Evolutionary conservation across 2,888 invertebrate species (phyloP).

Genomic region (Acanthacorydalis orientalis): DNA sequence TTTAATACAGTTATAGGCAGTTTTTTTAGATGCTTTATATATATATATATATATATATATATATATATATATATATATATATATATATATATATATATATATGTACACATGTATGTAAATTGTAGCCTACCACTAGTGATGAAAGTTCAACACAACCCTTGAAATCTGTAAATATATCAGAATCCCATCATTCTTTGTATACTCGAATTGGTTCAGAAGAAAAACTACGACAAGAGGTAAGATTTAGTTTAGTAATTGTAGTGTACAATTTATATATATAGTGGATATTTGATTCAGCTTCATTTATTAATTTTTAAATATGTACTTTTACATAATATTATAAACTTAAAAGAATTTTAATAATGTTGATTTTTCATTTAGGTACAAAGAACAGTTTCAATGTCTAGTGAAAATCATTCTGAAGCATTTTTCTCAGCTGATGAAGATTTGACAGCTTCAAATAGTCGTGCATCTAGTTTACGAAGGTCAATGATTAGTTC

Average conservation of each 20-base stretch:
- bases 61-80: not conserved
- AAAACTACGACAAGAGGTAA: slow-evolving; percentile 34
- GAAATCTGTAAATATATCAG: slow-evolving; percentile 39
- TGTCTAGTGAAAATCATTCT: slow-evolving; percentile 79
- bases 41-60: not conserved
- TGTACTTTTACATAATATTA: not conserved
- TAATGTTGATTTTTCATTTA: slow-evolving; percentile 9
- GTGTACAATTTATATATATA: no score
- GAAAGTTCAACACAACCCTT: slow-evolving; percentile 24
- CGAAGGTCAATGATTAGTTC: slow-evolving; percentile 48
- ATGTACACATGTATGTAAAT: slow-evolving; percentile 10
- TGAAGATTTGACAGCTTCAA: slow-evolving; percentile 56
- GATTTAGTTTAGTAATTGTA: not conserved
- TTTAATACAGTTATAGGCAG: no score
- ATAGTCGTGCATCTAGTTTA: slow-evolving; percentile 49
- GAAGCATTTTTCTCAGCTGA: slow-evolving; percentile 90
- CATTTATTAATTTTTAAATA: not conserved
- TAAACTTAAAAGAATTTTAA: not conserved
- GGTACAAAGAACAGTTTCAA: slow-evolving; percentile 68
- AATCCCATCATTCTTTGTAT: slow-evolving; percentile 49
- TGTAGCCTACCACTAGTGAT: slow-evolving; percentile 6
- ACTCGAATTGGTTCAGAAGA: slow-evolving; percentile 41
- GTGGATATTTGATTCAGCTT: not conserved
- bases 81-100: not conserved
- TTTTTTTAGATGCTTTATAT: not conserved